Evolutionary conservation across 2,888 invertebrate genomes (phyloP).

Genomic region (Sthenelais limicola): DNA sequence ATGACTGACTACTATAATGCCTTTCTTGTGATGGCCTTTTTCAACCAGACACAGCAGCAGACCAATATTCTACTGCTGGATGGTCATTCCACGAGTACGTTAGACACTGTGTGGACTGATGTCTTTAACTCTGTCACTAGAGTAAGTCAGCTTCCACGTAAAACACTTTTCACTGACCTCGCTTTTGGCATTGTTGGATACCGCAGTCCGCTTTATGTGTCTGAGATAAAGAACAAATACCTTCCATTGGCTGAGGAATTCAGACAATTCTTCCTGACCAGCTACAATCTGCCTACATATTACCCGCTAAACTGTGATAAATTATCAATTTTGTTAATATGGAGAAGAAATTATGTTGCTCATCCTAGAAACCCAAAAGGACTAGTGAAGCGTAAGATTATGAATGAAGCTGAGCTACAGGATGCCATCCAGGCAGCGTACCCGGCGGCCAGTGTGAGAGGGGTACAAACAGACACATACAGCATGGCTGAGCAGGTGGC

Average conservation of each 20-base stretch:
- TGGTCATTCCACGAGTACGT: slow-evolving; percentile 59
- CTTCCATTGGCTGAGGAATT: background rate
- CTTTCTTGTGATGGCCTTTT: slow-evolving; percentile 58
- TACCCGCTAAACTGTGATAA: background rate
- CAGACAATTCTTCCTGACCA: background rate
- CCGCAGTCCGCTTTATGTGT: background rate
- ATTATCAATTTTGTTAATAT: slow-evolving; percentile 41
- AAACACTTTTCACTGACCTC: background rate
- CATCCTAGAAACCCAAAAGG: slow-evolving; percentile 49
- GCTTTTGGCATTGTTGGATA: background rate
- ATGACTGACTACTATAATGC: slow-evolving; percentile 66
- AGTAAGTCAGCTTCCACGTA: background rate
- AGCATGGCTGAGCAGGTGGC: slow-evolving; percentile 44
- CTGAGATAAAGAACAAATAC: background rate
- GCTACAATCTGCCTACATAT: background rate
- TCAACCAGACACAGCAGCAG: slow-evolving; percentile 53
- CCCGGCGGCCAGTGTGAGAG: slow-evolving; percentile 23
- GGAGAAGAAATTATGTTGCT: slow-evolving; percentile 47
- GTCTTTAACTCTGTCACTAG: background rate
- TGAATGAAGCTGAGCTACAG: slow-evolving; percentile 45
- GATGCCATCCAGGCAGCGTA: background rate
- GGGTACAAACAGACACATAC: slow-evolving; percentile 32
- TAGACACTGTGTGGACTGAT: slow-evolving; percentile 59
- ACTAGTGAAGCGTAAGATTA: slow-evolving; percentile 42
- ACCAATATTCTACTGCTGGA: slow-evolving; percentile 62